A percentile compares a stretch with the other conserved stretches of the same genome.
Conservation (phyloP, 1,140 invertebrate genomes). For the Asobara japonica region DNA sequence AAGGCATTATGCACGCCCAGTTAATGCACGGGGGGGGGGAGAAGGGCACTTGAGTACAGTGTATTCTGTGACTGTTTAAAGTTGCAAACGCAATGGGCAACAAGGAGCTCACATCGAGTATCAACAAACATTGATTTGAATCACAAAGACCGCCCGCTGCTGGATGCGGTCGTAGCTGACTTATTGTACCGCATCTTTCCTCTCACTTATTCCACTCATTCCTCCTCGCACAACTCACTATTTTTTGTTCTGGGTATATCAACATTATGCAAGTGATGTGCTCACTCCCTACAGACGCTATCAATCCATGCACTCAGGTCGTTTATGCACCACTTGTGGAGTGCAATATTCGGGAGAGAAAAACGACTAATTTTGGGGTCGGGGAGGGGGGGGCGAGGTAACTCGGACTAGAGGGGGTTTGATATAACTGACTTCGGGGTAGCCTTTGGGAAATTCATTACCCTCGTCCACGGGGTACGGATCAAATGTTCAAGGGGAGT, state of each 20-base stretch:
- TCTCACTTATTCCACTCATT: slow-evolving; percentile 32
- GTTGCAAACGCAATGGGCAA: slow-evolving; percentile 16
- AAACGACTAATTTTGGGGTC: background rate
- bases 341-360: background rate
- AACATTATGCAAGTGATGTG: slow-evolving; percentile 21
- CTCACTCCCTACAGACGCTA: slow-evolving; percentile 40
- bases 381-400: too few relatives aligned
- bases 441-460: too few relatives aligned
- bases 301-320: slow-evolving; percentile 58
- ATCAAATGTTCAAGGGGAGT: too few relatives aligned
- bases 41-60: background rate
- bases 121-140: slow-evolving; percentile 63
- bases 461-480: too few relatives aligned
- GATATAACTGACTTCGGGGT: too few relatives aligned
- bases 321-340: slow-evolving; percentile 61
- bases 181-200: slow-evolving; percentile 19
- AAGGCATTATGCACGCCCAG: slow-evolving; percentile 15
- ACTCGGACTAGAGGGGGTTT: too few relatives aligned
- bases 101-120: slow-evolving; percentile 52
- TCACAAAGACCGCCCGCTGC: slow-evolving; percentile 60
- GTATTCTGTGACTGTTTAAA: slow-evolving; percentile 11
- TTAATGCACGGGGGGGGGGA: background rate
- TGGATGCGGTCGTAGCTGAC: slow-evolving; percentile 8
- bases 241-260: slow-evolving; percentile 9
- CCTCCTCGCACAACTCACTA: slow-evolving; percentile 24